These are phyloP conservation scores for Enteromius afrohamiltoni DNA, from an alignment of 2,797 vertebrate genomes.

Conservation along the genomic window DNA sequence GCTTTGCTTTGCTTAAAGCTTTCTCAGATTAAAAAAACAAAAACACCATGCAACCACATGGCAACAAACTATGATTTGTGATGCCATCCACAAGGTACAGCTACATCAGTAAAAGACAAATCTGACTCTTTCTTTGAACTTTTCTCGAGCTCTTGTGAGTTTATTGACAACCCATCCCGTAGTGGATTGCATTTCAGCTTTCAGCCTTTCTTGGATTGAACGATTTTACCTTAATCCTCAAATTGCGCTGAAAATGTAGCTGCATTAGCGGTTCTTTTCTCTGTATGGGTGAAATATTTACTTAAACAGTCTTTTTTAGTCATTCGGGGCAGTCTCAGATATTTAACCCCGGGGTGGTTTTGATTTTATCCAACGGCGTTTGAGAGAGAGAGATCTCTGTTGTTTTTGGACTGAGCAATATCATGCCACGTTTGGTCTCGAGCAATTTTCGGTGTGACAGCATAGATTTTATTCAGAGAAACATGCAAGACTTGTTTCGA, in stretches of 20 bases:
- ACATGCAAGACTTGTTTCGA: slow-evolving; percentile 62
- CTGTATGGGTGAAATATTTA: slow-evolving; percentile 35
- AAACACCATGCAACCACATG: slow-evolving; percentile 49
- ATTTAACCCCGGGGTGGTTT: slow-evolving; percentile 49
- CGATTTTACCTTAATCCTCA: slow-evolving; percentile 59
- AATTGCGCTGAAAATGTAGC: slow-evolving; percentile 48
- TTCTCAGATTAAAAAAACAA: slow-evolving; percentile 64
- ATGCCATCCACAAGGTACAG: slow-evolving; percentile 55
- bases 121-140: slow-evolving; percentile 7
- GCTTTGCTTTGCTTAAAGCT: slow-evolving; percentile 64
- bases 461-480: slow-evolving; percentile 51
- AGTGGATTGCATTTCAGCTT: slow-evolving; percentile 34
- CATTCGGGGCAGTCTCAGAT: slow-evolving; percentile 40
- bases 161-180: slow-evolving; percentile 4
- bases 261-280: slow-evolving; percentile 32
- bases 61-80: slow-evolving; percentile 56
- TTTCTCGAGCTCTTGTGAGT: slow-evolving; percentile 1
- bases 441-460: slow-evolving; percentile 37
- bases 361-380: slow-evolving; percentile 38
- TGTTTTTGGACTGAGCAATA: slow-evolving; percentile 26
- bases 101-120: slow-evolving; percentile 53
- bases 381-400: slow-evolving; percentile 18
- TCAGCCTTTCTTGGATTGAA: slow-evolving; percentile 63
- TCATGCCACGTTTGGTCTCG: slow-evolving; percentile 30
- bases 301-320: slow-evolving; percentile 64